Conservation (phyloP, 2,888 invertebrate genomes). For the Heliconius erato region DNA sequence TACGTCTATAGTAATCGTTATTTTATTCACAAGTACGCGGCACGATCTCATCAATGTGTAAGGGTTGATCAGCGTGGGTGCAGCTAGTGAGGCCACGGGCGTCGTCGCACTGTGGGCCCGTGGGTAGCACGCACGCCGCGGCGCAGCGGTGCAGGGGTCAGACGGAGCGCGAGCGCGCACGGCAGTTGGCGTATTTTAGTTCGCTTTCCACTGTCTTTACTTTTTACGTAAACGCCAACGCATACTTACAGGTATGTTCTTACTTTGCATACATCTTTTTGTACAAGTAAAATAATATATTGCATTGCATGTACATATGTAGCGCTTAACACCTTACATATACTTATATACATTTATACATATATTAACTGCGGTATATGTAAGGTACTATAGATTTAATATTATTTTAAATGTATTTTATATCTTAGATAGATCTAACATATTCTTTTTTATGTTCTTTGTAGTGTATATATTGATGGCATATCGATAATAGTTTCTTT, state of each 20-base stretch:
- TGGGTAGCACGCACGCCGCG: slow-evolving; percentile 70
- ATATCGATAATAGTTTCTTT: background rate
- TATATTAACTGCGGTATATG: background rate
- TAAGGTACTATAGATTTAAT: too few relatives aligned
- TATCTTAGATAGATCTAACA: too few relatives aligned
- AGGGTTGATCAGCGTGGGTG: slow-evolving; percentile 73
- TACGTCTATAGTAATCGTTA: slow-evolving; percentile 37
- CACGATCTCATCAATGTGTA: slow-evolving; percentile 76
- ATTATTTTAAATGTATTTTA: background rate
- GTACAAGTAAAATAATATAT: background rate
- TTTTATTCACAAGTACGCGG: slow-evolving; percentile 58
- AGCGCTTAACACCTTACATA: background rate
- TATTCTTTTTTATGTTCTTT: too few relatives aligned
- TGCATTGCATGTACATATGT: background rate
- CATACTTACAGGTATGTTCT: slow-evolving; percentile 46
- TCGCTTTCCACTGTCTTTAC: slow-evolving; percentile 9
- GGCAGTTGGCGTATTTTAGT: slow-evolving; percentile 74
- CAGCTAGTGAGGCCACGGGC: slow-evolving; percentile 72
- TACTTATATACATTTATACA: background rate
- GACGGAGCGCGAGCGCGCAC: slow-evolving; percentile 55
- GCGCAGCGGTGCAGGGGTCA: slow-evolving; percentile 42
- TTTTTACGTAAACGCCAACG: slow-evolving; percentile 51
- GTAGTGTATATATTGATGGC: background rate
- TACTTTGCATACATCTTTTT: slow-evolving; percentile 5
- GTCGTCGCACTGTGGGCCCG: slow-evolving; percentile 77